Percentiles rank a stretch among this genome's conserved stretches.
Evolutionary conservation across 1,140 invertebrate genomes (phyloP).

Genomic region (Dufourea novaeangliae): DNA sequence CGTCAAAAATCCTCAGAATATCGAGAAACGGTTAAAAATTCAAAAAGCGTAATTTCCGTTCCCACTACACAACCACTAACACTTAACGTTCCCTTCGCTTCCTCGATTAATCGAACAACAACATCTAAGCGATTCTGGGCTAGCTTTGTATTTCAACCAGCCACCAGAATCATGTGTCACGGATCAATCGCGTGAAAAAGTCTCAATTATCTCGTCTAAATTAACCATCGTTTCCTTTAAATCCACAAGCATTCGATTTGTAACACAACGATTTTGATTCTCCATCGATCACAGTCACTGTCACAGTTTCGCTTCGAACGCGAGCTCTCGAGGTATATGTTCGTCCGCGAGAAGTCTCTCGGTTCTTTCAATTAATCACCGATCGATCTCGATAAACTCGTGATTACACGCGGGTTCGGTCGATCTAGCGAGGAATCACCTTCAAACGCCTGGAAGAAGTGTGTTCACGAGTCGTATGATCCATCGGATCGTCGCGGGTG

Average conservation of each 20-base stretch:
- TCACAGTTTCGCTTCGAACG: conserved; percentile 18
- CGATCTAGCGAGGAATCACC: no score
- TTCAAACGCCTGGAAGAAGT: background rate
- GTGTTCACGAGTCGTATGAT: background rate
- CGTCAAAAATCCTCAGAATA: background rate
- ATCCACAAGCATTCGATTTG: background rate
- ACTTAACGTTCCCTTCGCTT: background rate
- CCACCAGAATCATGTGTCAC: background rate
- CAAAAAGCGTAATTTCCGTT: conserved; percentile 24
- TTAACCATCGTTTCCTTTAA: background rate
- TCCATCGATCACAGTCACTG: conserved; percentile 29
- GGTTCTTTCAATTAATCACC: background rate
- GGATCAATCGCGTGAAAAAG: background rate
- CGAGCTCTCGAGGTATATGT: background rate
- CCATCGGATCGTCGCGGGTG: no score
- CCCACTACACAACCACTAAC: background rate
- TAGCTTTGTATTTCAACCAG: background rate
- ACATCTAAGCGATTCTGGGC: background rate
- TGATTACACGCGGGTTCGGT: no score
- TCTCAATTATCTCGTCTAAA: background rate
- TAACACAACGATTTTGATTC: conserved; percentile 27
- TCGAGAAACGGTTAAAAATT: conserved; percentile 7
- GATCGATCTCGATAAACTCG: no score
- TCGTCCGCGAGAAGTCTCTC: background rate
- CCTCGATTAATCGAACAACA: background rate